Base-by-base conservation (phyloP, 1,140 invertebrate genomes). In the Phocides pigmalion region DNA sequence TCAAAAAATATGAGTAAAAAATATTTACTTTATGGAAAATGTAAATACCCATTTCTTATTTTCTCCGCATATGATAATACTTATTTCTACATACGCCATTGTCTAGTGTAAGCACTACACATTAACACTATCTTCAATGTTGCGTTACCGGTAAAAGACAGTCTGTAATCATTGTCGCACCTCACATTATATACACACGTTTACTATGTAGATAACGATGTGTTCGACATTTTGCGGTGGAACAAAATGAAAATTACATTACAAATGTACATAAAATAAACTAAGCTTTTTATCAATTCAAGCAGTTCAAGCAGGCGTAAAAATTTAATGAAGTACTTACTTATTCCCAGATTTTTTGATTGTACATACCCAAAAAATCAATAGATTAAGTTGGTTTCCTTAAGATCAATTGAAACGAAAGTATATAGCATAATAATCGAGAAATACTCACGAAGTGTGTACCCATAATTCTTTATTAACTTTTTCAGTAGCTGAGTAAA, bases 131-230 rank as follows among this genome's bases (percentile, higher is more conserved):
- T 19, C 42, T 20, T 20, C 42, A 44, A 41, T 14, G 12, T 81
- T 81, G 73, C 81, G 83, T 80, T 82, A 81, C 75, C 71, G 76
- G 80, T 79, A 79, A 76, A 76, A 74, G 76, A 68, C 74, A 72
- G 63, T 70, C 74, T 79, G 74, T 77, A 83, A 86, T 86, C 76
- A 81, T 69, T 70, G 72, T 75, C 73, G 76, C 77, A 70, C 78
- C 76, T 77, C 78, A 76, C 71, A 73, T 79, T 77, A 82, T 77
- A 64, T 64, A 76, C 74, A 76, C 76, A 72, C 74, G 74, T 81
- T 82, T 66, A 64, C 81, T 81, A 79, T 78, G 79, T 81, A 81
- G 83, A 83, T 83, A 81, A 69, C 71, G 77, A 67, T 72, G 72
- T 76, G 64, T 74, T 81, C 72, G 68, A 74, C 70, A 84, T 81